Percentiles rank a stretch among this genome's conserved stretches.
phyloP scores from a whole-genome alignment of 2,888 invertebrate species.

The Tenodera sinensis region DNA sequence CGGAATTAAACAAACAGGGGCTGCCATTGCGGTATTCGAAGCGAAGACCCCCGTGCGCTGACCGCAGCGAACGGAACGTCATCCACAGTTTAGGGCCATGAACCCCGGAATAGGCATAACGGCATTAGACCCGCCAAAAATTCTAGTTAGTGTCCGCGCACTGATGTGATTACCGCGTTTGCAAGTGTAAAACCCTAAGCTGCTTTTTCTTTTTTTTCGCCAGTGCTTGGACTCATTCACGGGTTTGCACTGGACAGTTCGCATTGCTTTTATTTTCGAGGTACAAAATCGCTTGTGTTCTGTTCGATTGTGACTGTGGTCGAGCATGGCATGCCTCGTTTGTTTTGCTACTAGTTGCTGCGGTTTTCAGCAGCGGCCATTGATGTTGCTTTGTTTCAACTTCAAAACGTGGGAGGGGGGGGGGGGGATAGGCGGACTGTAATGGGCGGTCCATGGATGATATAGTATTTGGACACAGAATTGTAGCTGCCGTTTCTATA shows the following conservation, averaged over 20 bases:
- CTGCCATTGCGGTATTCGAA: neutral
- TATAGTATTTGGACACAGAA: neutral
- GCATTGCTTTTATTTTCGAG: conserved; percentile 5
- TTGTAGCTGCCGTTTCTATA: neutral
- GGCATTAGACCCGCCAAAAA: neutral
- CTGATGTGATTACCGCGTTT: conserved; percentile 1
- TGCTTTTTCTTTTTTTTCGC: neutral
- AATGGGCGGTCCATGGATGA: neutral
- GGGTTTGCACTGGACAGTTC: conserved; percentile 1
- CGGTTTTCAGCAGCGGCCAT: conserved; percentile 10
- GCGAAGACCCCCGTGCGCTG: neutral
- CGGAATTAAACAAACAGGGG: neutral
- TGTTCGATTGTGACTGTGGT: conserved; percentile 14
- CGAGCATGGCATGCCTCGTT: conserved; percentile 6
- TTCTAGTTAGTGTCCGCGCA: neutral
- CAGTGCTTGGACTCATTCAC: neutral
- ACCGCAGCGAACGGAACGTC: neutral
- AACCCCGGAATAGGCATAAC: neutral
- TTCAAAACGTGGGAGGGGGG: neutral
- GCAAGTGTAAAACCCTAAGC: conserved; percentile 5
- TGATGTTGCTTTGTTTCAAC: conserved; percentile 15
- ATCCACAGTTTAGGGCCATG: neutral
- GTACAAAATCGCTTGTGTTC: conserved; percentile 8
- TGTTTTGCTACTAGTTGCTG: conserved; percentile 8
- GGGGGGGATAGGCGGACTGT: neutral